Percentiles rank a stretch among this genome's conserved stretches.
Evolutionary conservation across 2,797 vertebrate genomes (phyloP).

Genomic region (Pangasius sanitwongsei): DNA sequence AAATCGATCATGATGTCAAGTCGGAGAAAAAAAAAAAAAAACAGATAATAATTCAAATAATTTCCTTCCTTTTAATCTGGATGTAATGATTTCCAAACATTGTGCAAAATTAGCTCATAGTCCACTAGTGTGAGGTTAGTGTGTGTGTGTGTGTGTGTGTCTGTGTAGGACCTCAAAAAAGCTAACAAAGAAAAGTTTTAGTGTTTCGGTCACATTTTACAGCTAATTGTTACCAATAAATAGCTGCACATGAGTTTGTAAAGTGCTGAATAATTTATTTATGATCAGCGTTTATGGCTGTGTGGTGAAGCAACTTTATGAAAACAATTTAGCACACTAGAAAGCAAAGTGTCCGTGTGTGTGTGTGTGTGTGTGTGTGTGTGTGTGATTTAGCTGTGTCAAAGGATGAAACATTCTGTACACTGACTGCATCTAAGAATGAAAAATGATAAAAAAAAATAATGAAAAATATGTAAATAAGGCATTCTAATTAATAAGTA

Average conservation of each 20-base stretch:
- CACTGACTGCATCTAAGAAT: background rate
- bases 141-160: conserved; percentile 16
- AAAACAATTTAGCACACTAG: background rate
- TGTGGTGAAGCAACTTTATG: background rate
- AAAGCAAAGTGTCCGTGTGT: background rate
- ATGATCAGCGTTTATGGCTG: background rate
- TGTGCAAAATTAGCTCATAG: background rate
- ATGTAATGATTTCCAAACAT: background rate
- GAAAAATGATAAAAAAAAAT: background rate
- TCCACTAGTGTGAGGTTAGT: background rate
- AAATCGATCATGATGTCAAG: background rate
- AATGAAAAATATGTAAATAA: background rate
- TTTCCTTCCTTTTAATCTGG: background rate
- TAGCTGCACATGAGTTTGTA: background rate
- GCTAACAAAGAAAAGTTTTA: background rate
- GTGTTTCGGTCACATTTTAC: background rate
- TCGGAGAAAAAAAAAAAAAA: background rate
- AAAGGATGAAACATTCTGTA: background rate
- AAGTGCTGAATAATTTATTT: conserved; percentile 23
- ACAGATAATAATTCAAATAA: background rate
- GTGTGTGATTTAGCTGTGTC: background rate
- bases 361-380: background rate
- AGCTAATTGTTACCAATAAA: background rate
- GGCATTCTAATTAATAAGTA: background rate
- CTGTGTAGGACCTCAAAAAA: background rate